phyloP scores from a whole-genome alignment of 2,797 vertebrate genomes.

The Hemibagrus guttatus region DNA sequence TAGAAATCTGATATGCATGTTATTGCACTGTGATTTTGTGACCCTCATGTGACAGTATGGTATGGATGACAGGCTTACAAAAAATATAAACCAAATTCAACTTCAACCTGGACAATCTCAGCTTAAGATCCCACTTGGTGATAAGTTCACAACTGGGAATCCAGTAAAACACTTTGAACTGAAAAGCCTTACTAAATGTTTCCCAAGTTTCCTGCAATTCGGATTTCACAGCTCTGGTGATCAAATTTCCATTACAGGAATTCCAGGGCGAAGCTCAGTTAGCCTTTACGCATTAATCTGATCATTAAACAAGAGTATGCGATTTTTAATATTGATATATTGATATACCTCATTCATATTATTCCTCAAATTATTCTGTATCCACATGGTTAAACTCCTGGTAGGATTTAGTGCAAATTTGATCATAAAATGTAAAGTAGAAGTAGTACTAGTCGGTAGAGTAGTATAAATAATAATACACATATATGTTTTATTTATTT shows the following conservation, averaged over 20 bases:
- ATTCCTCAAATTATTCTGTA: not conserved
- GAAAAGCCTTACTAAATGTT: not conserved
- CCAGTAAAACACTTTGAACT: not conserved
- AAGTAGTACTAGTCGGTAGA: not conserved
- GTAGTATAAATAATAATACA: not conserved
- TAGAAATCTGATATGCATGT: not conserved
- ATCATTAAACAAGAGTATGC: not conserved
- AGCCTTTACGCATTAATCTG: not conserved
- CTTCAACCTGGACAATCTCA: not conserved
- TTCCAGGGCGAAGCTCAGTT: not conserved
- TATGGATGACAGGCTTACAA: not conserved
- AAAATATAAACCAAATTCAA: not conserved
- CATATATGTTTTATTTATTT: too few relatives aligned
- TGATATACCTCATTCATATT: not conserved
- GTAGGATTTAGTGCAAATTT: not conserved
- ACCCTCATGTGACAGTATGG: not conserved
- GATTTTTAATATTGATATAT: too few relatives aligned
- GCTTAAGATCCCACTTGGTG: not conserved
- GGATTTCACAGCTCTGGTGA: not conserved
- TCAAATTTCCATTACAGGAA: not conserved
- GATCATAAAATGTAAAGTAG: not conserved
- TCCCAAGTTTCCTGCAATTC: not conserved
- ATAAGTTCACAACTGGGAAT: not conserved
- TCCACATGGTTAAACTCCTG: not conserved
- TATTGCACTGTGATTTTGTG: not conserved